Evolutionary conservation across 2,797 vertebrate genomes (phyloP), one percentile per base, ranked within the genome.

Genomic region (Ptychobarbus kaznakovi): DNA sequence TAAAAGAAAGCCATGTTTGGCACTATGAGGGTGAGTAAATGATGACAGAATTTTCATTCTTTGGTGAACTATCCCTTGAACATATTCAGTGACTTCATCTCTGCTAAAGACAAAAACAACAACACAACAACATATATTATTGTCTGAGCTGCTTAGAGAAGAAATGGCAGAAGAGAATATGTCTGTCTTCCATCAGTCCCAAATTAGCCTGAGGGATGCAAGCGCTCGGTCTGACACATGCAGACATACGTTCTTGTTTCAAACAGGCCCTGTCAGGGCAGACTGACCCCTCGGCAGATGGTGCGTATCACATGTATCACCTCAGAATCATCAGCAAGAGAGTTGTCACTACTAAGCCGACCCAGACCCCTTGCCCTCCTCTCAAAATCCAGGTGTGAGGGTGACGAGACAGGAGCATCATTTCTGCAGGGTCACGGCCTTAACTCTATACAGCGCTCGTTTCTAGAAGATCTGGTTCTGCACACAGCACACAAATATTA

Each of bases 271-370:
- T 40, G 83, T 73, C 83, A 74, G 84, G 68, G 28, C 84, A 80
- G 58, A 74, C 53, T 80, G 84, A 85, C 84, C 84, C 32, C 32
- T 70, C 16, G 28, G 40, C 84, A 85, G 84, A 85, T 85, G 84
- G 84, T 74, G 44, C 0, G n/a, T 63, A 65, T 85, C 77, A 85
- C 77, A 80, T 58, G 75, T 79, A 58, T 84, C 83, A 70, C 83
- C 53, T 72, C 53, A 73, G 68, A 79, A 72, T 79, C 76, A 84
- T 63, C 84, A 85, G 68, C 66, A 74, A 25, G 83, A 80, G 77
- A 85, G 83, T 72, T 85, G 83, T 80, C 76, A 72, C 83, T 80
- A 80, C 49, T 85, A 85, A 63, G 28, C 40, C 9, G 66, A 80
- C 40, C 66, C 38, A 68, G 76, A 85, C 66, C 76, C 12, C 28